These are phyloP conservation scores for Melieria omissa DNA, from an alignment of 2,888 invertebrate genomes.

Conservation along the genomic window DNA sequence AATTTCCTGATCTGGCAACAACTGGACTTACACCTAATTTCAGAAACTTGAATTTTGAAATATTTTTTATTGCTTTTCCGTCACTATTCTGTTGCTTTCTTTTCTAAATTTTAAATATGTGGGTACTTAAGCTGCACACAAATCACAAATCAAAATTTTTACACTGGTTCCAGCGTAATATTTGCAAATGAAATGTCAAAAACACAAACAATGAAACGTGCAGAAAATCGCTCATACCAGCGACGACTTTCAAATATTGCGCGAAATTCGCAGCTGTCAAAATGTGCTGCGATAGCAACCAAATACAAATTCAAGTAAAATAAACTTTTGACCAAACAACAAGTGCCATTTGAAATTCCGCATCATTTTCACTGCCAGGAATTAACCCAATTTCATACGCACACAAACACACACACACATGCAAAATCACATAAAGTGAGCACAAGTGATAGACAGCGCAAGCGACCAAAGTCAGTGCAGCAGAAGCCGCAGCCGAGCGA, in stretches of 20 bases:
- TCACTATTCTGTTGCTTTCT: too few relatives aligned
- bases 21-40: too few relatives aligned
- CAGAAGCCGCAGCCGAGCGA: neutral
- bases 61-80: too few relatives aligned
- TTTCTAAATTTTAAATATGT: too few relatives aligned
- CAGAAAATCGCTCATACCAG: slow-evolving; percentile 11
- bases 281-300: neutral
- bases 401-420: slow-evolving; percentile 31
- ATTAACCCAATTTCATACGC: slow-evolving; percentile 49
- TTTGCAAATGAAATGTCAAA: too few relatives aligned
- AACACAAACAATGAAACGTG: neutral
- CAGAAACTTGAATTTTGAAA: too few relatives aligned
- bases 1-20: too few relatives aligned
- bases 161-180: too few relatives aligned
- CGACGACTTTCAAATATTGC: slow-evolving; percentile 19
- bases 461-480: neutral
- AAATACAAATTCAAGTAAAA: slow-evolving; percentile 6
- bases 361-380: slow-evolving; percentile 51
- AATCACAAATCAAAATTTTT: too few relatives aligned
- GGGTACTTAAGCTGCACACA: too few relatives aligned
- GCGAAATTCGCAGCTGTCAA: slow-evolving; percentile 23
- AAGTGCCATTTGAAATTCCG: slow-evolving; percentile 49
- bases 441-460: slow-evolving; percentile 12
- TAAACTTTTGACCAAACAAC: neutral
- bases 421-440: neutral